These are phyloP conservation scores for Adelognathus sp. DNA, from an alignment of 2,888 invertebrate genomes.

Conservation along the genomic window DNA sequence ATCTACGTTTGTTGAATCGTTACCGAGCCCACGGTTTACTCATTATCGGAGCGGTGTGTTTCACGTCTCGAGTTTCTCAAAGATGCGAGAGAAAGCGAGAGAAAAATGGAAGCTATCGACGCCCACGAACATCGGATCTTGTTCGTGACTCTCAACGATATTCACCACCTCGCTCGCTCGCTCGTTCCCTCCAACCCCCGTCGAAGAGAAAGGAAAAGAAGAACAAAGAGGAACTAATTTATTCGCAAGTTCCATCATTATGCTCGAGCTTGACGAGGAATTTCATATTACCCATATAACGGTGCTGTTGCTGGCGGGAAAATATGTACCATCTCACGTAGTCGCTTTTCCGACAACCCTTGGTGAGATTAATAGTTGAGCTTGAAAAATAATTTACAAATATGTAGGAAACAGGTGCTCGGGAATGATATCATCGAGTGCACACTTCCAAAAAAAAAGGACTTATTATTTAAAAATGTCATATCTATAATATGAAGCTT, in stretches of 20 bases:
- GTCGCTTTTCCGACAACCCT: constrained; percentile 2
- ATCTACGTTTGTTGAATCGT: constrained; percentile 55
- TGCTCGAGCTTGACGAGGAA: constrained; percentile 59
- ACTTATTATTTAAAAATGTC: too few relatives aligned
- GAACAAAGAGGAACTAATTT: constrained; percentile 67
- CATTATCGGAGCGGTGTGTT: constrained; percentile 65
- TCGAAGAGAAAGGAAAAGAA: constrained; percentile 26
- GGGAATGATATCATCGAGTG: too few relatives aligned
- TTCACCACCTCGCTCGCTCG: constrained; percentile 26
- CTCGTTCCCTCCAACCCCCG: background rate
- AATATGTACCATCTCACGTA: background rate
- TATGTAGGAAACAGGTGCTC: background rate
- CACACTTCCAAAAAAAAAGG: too few relatives aligned
- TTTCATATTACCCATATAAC: constrained; percentile 67
- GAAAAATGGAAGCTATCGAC: constrained; percentile 27
- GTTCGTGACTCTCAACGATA: constrained; percentile 16
- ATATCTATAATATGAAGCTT: too few relatives aligned
- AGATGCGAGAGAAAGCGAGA: constrained; percentile 36
- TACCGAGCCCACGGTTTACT: constrained; percentile 67
- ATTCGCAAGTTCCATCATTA: constrained; percentile 69
- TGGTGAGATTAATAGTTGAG: constrained; percentile 51
- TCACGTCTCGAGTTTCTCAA: constrained; percentile 60
- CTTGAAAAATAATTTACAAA: constrained; percentile 43
- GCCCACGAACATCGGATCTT: background rate
- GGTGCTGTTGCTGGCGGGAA: constrained; percentile 1